These are phyloP conservation scores for Stenotaenia linearis DNA, from an alignment of 2,888 invertebrate genomes.

Conservation along the genomic window DNA sequence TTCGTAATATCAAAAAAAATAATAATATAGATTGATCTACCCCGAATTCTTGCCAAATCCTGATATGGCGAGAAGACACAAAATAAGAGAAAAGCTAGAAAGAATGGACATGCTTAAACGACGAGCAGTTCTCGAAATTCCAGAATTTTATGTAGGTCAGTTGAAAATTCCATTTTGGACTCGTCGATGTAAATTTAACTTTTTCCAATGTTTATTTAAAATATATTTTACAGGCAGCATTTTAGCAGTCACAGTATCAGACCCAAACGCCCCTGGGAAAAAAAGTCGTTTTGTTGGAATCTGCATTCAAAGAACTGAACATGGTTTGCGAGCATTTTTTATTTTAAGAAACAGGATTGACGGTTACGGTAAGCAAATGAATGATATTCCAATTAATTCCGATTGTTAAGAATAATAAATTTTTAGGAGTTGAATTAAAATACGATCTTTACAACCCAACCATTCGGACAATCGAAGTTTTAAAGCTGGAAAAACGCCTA, in stretches of 20 bases:
- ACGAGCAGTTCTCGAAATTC: constrained; percentile 73
- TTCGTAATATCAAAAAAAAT: too few species aligned
- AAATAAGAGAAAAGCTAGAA: constrained; percentile 78
- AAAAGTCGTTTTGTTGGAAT: constrained; percentile 84
- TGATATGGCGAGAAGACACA: constrained; percentile 67
- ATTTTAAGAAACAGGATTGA: constrained; percentile 89
- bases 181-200: background rate
- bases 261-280: constrained; percentile 77
- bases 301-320: constrained; percentile 77
- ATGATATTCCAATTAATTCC: too few species aligned
- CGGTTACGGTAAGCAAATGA: constrained; percentile 73
- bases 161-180: constrained; percentile 12
- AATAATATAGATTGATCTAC: constrained; percentile 62
- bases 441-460: constrained; percentile 93
- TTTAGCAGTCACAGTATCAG: constrained; percentile 78
- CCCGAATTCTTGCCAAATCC: constrained; percentile 92
- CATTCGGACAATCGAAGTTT: constrained; percentile 79
- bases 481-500: constrained; percentile 84
- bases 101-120: constrained; percentile 86
- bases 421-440: constrained; percentile 58
- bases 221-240: constrained; percentile 72
- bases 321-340: constrained; percentile 78
- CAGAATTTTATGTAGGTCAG: constrained; percentile 94
- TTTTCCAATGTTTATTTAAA: too few species aligned
- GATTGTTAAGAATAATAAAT: background rate